Base-by-base conservation (phyloP, 2,888 invertebrate species). In the Ditylenchus weischeri region DNA sequence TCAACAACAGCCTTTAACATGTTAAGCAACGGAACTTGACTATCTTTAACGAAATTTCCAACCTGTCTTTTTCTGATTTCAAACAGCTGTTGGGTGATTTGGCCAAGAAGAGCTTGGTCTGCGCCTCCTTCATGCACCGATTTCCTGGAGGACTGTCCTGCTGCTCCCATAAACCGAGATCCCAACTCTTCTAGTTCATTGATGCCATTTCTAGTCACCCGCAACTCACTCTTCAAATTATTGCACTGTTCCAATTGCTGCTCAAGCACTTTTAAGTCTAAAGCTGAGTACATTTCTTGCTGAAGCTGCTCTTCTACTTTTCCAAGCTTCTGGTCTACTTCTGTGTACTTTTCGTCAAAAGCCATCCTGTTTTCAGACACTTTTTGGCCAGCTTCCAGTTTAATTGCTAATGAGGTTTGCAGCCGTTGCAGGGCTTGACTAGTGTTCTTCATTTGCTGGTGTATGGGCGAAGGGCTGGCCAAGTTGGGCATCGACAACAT, bases 361-460 rank as follows among this genome's bases (percentile, higher is more conserved):
- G 58, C 23, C n/a, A 23, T 47, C 15, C 50, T 65, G 19, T 43
- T 54, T 23, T 58, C 59, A 29, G 43, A 57, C 2, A 71, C 21
- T 51, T 62, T 64, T 29, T 62, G 48, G 38, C 72, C 72, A 15
- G 71, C 62, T 18, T 62, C 57, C 29, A 70, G 57, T 35, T 67
- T 62, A 19, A 57, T 61, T 38, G 38, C 65, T 38, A 71, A 60
- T 23, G 38, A 21, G 11, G 51, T 57, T 21, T 65, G 68, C 8
- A 64, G 23, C 51, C 66, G 60, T 6, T 43, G 43, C 21, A 60
- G 21, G 38, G 59, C 19, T 23, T 21, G 23, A 21, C 60, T 6
- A 18, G 23, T 23, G 21, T n/a, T 60, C 29, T 13, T 43, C 60
- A 60, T 48, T 48, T 62, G 48, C 48, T 47, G 11, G 6, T 48